Conservation (phyloP, 2,113 vertebrate species). For the Thalassarche chlororhynchos region DNA sequence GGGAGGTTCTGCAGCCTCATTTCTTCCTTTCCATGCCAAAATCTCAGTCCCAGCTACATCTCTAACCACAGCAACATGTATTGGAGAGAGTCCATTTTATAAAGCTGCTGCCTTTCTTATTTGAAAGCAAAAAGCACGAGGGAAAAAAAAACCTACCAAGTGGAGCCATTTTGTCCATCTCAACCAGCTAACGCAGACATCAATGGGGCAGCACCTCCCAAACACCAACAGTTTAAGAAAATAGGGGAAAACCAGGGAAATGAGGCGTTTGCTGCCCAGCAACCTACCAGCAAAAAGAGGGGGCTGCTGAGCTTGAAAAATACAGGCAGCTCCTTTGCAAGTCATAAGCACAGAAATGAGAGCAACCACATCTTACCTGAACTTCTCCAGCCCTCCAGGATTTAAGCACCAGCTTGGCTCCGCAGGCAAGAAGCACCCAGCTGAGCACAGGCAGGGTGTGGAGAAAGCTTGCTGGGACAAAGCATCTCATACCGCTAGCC, state of each 20-base stretch:
- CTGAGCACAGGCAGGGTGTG: background rate
- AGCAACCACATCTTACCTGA: background rate
- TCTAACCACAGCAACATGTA: background rate
- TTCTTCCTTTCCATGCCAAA: background rate
- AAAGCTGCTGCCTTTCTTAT: background rate
- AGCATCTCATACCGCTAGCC: background rate
- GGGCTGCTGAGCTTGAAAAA: background rate
- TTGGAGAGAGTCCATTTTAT: background rate
- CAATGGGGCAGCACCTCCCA: background rate
- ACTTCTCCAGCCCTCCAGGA: background rate
- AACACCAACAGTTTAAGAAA: background rate
- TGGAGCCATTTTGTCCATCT: background rate
- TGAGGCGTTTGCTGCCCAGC: background rate
- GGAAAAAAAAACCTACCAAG: background rate
- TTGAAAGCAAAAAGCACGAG: background rate
- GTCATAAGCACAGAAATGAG: background rate
- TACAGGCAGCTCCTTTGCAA: background rate
- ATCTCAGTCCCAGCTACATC: background rate
- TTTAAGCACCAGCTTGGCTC: background rate
- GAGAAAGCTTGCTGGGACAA: background rate
- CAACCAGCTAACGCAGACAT: background rate
- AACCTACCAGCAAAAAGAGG: background rate
- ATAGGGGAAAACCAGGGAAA: background rate
- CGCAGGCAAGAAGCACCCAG: background rate
- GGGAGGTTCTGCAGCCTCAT: background rate